Evolutionary conservation across 2,888 invertebrate species (phyloP).

Genomic region (Stenichneumon culpator): DNA sequence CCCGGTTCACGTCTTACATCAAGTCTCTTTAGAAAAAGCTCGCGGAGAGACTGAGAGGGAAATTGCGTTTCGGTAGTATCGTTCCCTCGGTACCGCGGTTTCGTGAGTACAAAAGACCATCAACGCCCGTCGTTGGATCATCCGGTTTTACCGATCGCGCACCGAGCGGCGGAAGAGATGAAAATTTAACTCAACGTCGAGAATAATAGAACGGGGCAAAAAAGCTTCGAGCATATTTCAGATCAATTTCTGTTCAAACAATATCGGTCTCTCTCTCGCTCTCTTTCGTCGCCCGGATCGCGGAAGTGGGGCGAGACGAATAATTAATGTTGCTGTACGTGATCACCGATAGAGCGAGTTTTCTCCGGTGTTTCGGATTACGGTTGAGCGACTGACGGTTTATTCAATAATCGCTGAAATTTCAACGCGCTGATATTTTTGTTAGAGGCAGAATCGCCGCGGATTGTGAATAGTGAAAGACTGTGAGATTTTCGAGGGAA

Average conservation of each 20-base stretch:
- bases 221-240: constrained; percentile 14
- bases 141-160: constrained; percentile 17
- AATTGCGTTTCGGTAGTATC: constrained; percentile 48
- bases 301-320: neutral
- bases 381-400: neutral
- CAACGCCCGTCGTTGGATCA: constrained; percentile 38
- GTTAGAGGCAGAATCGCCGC: neutral
- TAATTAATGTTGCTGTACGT: neutral
- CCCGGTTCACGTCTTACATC: constrained; percentile 53
- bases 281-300: neutral
- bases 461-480: neutral
- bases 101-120: constrained; percentile 55
- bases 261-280: neutral
- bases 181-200: constrained; percentile 18
- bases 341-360: neutral
- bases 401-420: constrained; percentile 3
- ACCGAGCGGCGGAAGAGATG: neutral
- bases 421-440: neutral
- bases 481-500: neutral
- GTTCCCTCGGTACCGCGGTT: constrained; percentile 29
- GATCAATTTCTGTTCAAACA: constrained; percentile 21
- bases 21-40: constrained; percentile 45
- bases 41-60: constrained; percentile 16
- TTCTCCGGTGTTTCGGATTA: constrained; percentile 5
- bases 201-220: constrained; percentile 13